These are phyloP conservation scores for Pollicipes pollicipes DNA, from an alignment of 1,140 invertebrate genomes.

Conservation along the genomic window DNA sequence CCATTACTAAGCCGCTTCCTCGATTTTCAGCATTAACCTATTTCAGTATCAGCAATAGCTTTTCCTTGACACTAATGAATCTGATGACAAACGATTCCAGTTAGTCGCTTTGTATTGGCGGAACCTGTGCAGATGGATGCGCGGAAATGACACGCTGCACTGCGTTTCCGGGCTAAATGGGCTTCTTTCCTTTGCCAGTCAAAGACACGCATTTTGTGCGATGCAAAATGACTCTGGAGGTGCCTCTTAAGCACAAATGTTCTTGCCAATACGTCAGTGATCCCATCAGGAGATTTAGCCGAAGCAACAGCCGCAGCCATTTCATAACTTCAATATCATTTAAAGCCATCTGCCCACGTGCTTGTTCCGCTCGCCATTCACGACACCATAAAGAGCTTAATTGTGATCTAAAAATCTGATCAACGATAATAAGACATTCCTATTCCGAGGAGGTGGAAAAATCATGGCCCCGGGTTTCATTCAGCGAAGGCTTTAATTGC, in stretches of 20 bases:
- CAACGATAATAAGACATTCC: neutral
- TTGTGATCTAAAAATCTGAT: neutral
- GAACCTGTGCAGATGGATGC: neutral
- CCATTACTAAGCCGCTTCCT: too few relatives aligned
- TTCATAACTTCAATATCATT: too few relatives aligned
- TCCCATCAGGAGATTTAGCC: too few relatives aligned
- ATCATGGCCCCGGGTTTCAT: neutral
- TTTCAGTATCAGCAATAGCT: neutral
- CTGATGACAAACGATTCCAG: neutral
- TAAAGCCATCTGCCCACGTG: too few relatives aligned
- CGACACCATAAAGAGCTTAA: neutral
- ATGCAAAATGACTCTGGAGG: too few relatives aligned
- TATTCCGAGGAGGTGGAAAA: neutral
- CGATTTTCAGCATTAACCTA: too few relatives aligned
- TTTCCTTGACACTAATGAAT: neutral
- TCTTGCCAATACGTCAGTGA: too few relatives aligned
- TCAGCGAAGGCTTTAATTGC: neutral
- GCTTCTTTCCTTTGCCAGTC: neutral
- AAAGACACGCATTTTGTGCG: too few relatives aligned
- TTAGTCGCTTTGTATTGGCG: neutral
- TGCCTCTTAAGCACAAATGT: too few relatives aligned
- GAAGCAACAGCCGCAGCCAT: too few relatives aligned
- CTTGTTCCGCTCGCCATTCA: too few relatives aligned
- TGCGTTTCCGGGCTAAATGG: neutral
- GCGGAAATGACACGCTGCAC: neutral